A percentile compares a stretch with the other conserved stretches of the same genome.
Conservation (phyloP, 2,113 vertebrate species). For the Leptodactylus fuscus region DNA sequence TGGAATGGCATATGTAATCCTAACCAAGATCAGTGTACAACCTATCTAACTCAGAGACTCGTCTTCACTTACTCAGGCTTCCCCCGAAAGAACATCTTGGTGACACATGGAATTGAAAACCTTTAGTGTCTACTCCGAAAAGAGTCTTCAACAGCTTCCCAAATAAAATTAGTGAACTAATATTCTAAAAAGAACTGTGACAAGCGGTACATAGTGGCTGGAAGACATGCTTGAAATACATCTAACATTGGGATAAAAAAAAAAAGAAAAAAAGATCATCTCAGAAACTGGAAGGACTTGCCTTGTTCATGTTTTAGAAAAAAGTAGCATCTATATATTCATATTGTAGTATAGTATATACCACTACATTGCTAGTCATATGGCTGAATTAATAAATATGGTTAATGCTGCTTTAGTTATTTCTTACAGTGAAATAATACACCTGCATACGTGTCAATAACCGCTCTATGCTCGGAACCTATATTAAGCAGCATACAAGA, state of each 20-base stretch:
- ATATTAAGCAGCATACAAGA: background rate
- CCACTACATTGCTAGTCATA: background rate
- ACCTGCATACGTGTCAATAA: background rate
- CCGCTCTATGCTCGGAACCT: background rate
- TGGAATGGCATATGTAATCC: conserved; percentile 67
- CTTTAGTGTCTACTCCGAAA: conserved; percentile 60
- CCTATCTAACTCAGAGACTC: conserved; percentile 66
- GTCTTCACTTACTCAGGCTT: conserved; percentile 62
- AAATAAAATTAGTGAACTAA: conserved; percentile 64
- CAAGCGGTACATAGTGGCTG: background rate
- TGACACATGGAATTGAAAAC: conserved; percentile 59
- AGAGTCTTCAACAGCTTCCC: conserved; percentile 62
- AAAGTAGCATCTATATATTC: background rate
- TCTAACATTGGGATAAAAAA: background rate
- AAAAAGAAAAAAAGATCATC: background rate
- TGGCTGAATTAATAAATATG: background rate
- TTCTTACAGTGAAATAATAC: background rate
- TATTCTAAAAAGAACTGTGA: conserved; percentile 6
- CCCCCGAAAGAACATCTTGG: conserved; percentile 62
- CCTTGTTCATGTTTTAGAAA: background rate
- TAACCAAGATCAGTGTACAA: conserved; percentile 63
- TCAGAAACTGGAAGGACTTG: conserved; percentile 7
- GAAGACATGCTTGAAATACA: background rate
- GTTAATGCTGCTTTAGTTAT: background rate
- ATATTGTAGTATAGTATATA: background rate